Base-by-base conservation (phyloP, 2,113 vertebrate species). In the Chloropsis hardwickii region DNA sequence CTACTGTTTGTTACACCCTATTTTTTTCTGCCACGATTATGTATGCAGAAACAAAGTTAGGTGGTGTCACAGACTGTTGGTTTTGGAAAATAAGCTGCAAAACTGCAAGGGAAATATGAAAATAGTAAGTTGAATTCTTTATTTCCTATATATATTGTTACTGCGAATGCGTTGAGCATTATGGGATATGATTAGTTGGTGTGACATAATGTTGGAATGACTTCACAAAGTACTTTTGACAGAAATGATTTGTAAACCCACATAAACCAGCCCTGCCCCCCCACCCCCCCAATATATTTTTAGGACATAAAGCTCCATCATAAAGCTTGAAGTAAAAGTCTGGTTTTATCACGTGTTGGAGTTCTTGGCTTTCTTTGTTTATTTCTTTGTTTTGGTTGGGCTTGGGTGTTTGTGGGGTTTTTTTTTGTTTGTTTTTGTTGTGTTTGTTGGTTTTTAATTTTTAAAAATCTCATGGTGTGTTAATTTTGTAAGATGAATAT, bases 191-290 rank as follows among this genome's bases (percentile, higher is more conserved):
- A 44, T 12, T n/a, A 23, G 16, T 4, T 62, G 28, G n/a, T 81
- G 17, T 74, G 18, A 79, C 8, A 45, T 42, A 82, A 71, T 24
- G 10, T 33, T 66, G 33, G 16, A 71, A 81, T 20, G 4, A 28
- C 50, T 92, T 79, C 42, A 73, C 19, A 53, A 57, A 70, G 8
- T 35, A 47, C 12, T 57, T 67, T 37, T 1, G 3, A 50, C 4
- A 60, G n/a, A 61, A 73, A 79, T 29, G 2, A n/a, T 27, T 18
- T 6, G 31, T 64, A 25, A 84, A 84, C 7, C 6, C 45, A 20
- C 18, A 20, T 20, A 82, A 65, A 42, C 9, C 4, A 22, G 1
- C 5, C 10, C 20, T 1, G 2, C 5, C 9, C 10, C 5, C 1
- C 12, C 17, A 7, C 15, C 5, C 22, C 5, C 15, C 9, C 28